phyloP scores from a whole-genome alignment of 2,888 invertebrate species.

The Lissonota sp. region DNA sequence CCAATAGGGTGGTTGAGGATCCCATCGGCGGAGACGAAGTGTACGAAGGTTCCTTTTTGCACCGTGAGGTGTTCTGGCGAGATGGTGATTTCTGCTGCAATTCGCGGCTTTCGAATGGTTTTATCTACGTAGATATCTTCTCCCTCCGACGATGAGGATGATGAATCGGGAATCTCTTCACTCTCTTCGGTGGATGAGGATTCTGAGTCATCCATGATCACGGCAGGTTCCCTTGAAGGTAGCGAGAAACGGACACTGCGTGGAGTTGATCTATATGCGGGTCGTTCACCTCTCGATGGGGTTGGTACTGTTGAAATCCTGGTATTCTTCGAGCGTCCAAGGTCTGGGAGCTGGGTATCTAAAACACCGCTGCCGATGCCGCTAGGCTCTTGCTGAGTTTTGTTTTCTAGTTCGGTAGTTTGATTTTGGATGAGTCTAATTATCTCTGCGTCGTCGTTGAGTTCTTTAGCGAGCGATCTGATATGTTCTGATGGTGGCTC shows the following conservation, averaged over 20 bases:
- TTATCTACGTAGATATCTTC: not conserved
- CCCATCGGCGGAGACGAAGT: not conserved
- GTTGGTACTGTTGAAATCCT: not conserved
- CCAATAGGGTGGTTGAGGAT: not conserved
- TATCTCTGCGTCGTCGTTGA: not conserved
- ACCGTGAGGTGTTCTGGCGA: not conserved
- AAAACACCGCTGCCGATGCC: not conserved
- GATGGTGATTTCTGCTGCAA: not conserved
- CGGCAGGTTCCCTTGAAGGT: not conserved
- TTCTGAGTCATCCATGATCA: not conserved
- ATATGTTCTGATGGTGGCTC: not conserved
- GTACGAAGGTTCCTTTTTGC: not conserved
- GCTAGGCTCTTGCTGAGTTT: not conserved
- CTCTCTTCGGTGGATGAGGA: not conserved
- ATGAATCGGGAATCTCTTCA: not conserved
- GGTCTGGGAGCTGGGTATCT: not conserved
- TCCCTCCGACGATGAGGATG: not conserved
- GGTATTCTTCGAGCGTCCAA: too few species aligned
- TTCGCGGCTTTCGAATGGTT: not conserved
- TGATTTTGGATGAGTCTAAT: slow-evolving; percentile 34
- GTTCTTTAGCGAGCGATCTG: not conserved
- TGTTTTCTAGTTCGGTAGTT: not conserved
- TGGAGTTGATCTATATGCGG: not conserved
- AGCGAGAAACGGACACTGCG: not conserved
- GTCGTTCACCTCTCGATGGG: not conserved